Conservation (phyloP, 2,113 vertebrate species). For the Chlamydotis undulata region DNA sequence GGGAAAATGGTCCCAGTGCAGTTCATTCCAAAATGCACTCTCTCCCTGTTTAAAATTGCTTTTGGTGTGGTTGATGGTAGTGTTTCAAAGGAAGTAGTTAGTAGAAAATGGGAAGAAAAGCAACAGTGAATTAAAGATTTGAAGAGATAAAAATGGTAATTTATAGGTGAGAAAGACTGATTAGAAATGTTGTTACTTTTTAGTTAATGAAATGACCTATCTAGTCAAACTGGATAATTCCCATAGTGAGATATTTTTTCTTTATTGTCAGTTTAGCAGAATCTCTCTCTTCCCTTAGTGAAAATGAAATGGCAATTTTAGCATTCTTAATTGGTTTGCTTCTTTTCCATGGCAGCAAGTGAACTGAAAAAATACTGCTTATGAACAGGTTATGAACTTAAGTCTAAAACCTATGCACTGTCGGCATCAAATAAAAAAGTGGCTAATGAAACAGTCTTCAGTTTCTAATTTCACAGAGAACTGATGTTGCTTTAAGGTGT, state of each 20-base stretch:
- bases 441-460: constrained; percentile 54
- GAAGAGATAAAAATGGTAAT: constrained; percentile 21
- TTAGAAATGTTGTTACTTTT: constrained; percentile 39
- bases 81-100: constrained; percentile 16
- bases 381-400: constrained; percentile 39
- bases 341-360: constrained; percentile 41
- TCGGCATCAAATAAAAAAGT: constrained; percentile 32
- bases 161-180: constrained; percentile 30
- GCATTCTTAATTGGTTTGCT: constrained; percentile 62
- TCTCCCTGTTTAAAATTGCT: background rate
- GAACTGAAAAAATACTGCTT: constrained; percentile 38
- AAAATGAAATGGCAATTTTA: constrained; percentile 49
- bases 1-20: background rate
- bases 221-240: constrained; percentile 16
- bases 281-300: constrained; percentile 23
- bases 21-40: background rate
- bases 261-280: constrained; percentile 48
- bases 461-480: constrained; percentile 74
- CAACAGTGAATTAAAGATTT: constrained; percentile 45
- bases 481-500: constrained; percentile 63
- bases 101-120: constrained; percentile 24
- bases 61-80: background rate
- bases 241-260: background rate
- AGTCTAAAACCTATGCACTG: constrained; percentile 26
- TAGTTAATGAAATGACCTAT: constrained; percentile 55